phyloP scores from a whole-genome alignment of 2,797 vertebrate species.

The Florisuga fusca region DNA sequence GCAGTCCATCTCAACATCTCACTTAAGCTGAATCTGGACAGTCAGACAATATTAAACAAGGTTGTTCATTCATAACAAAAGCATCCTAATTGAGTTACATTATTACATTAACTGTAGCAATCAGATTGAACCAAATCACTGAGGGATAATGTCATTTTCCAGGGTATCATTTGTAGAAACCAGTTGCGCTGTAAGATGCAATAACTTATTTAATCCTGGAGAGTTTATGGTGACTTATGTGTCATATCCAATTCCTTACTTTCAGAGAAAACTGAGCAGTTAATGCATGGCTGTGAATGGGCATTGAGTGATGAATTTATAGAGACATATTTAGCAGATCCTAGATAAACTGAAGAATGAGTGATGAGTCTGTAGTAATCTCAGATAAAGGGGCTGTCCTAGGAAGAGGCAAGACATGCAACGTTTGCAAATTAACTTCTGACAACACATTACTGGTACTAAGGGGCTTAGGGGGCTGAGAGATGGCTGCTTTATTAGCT shows the following conservation, averaged over 20 bases:
- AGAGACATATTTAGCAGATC: neutral
- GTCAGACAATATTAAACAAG: conserved; percentile 60
- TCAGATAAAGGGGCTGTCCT: neutral
- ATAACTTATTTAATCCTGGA: conserved; percentile 61
- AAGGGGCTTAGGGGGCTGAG: neutral
- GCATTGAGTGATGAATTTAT: conserved; percentile 1
- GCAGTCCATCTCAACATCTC: neutral
- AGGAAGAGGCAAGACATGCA: neutral
- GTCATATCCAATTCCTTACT: conserved; percentile 45
- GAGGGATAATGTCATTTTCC: conserved; percentile 64
- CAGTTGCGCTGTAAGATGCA: conserved; percentile 58
- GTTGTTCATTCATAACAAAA: conserved; percentile 69
- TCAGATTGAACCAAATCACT: conserved; percentile 71
- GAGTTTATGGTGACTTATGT: conserved; percentile 67
- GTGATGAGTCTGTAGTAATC: neutral
- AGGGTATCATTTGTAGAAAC: conserved; percentile 67
- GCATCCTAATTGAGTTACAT: conserved; percentile 70
- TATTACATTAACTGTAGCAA: conserved; percentile 74
- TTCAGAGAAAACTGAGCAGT: neutral
- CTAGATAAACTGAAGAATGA: neutral
- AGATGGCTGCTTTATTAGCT: neutral
- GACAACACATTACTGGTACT: neutral
- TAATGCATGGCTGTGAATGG: conserved; percentile 39
- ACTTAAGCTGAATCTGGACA: conserved; percentile 46
- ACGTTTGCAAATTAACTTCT: neutral